Evolutionary conservation across 1,140 invertebrate genomes (phyloP).

Genomic region (Sycobia sp.): DNA sequence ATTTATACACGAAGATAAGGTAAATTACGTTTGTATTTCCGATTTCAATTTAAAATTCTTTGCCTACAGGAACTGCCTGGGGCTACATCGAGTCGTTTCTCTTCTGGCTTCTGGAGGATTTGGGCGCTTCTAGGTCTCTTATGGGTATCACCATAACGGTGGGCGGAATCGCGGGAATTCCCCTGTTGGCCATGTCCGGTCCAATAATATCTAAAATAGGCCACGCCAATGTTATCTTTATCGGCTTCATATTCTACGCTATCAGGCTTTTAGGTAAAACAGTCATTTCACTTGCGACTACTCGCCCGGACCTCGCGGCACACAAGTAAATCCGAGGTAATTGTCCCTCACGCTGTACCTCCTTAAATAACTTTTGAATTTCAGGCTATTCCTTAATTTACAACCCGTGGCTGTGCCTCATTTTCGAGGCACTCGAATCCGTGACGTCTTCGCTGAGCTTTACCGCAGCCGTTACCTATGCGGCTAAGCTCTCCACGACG

Average conservation of each 20-base stretch:
- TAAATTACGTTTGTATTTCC: too few relatives aligned
- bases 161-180: conserved; percentile 77
- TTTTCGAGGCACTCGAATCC: conserved; percentile 83
- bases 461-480: conserved; percentile 82
- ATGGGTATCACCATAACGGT: conserved; percentile 86
- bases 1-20: too few relatives aligned
- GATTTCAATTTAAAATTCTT: background rate
- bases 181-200: conserved; percentile 77
- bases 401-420: conserved; percentile 79
- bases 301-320: too few relatives aligned
- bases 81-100: conserved; percentile 86
- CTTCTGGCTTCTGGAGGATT: conserved; percentile 83
- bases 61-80: conserved; percentile 74
- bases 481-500: conserved; percentile 76
- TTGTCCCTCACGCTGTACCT: too few relatives aligned
- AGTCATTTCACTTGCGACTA: background rate
- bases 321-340: too few relatives aligned
- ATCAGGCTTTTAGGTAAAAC: conserved; percentile 72
- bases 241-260: conserved; percentile 78
- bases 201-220: conserved; percentile 79
- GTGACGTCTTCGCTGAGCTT: conserved; percentile 83
- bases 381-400: conserved; percentile 80
- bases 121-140: conserved; percentile 77
- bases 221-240: conserved; percentile 81
- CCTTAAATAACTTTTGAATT: too few relatives aligned